Percentiles rank a stretch among this genome's conserved stretches.
Conservation (phyloP, 2,888 invertebrate genomes). For the Petrophora chlorosata region DNA sequence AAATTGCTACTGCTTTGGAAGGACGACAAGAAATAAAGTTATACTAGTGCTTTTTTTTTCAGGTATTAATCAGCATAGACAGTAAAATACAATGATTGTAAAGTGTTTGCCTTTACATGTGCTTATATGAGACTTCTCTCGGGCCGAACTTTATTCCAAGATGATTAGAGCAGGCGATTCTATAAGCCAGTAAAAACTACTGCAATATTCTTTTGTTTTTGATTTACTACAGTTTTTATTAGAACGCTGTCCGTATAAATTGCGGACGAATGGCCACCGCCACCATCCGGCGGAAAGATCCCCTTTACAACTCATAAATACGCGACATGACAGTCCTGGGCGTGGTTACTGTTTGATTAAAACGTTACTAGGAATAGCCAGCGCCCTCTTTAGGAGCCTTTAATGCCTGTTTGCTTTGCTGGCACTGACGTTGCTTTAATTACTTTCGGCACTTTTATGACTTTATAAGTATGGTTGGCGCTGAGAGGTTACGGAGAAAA, state of each 20-base stretch:
- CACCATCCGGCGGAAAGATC: constrained; percentile 52
- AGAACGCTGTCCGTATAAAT: constrained; percentile 9
- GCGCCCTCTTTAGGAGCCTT: constrained; percentile 61
- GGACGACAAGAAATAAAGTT: too few species aligned
- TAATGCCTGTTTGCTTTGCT: constrained; percentile 45
- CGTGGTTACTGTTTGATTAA: constrained; percentile 77
- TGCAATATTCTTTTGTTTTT: too few species aligned
- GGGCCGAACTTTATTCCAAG: too few species aligned
- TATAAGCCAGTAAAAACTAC: too few species aligned
- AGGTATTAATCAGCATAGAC: too few species aligned
- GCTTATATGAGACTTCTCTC: too few species aligned
- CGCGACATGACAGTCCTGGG: constrained; percentile 64
- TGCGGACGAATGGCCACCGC: constrained; percentile 5
- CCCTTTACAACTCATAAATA: constrained; percentile 74
- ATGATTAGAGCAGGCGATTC: too few species aligned
- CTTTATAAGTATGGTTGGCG: constrained; percentile 47
- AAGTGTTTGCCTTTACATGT: too few species aligned
- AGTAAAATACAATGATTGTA: too few species aligned
- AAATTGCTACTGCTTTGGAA: too few species aligned
- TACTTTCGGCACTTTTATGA: constrained; percentile 65
- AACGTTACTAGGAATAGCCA: constrained; percentile 65
- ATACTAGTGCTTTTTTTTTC: too few species aligned
- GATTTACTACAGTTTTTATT: too few species aligned
- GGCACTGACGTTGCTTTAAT: constrained; percentile 67
- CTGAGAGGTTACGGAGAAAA: not conserved